Evolutionary conservation across 2,888 invertebrate species (phyloP), one percentile per base, ranked within the genome.

Genomic region (Hypomecis atomaria): DNA sequence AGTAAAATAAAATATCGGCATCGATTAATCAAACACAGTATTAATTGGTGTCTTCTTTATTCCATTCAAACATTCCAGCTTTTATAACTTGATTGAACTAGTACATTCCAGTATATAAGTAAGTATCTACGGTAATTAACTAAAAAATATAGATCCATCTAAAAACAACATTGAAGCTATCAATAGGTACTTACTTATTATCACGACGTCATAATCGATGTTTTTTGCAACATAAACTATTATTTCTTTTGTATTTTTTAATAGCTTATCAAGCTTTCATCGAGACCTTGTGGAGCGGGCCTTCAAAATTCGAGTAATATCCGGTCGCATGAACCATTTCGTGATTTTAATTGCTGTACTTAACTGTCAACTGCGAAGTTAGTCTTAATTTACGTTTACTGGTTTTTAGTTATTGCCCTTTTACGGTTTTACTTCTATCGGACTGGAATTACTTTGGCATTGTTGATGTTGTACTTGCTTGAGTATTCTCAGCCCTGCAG

Each of bases 271-370:
- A 11, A 7, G 11, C 11, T 11, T 49, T 37, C 5, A 23, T 37
- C 49, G 11, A 49, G 37, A 11, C 6, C 37, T 50, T 3, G 9
- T 38, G 37, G 5, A 10, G 9, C 37, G 7, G 13, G 9, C 13
- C 50, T 50, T 7, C 9, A 13, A 50, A 38, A 38, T 38, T 13
- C 9, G 38, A 13, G 8, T 23, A 13, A 38, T 50, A 13, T 38
- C 9, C 38, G 50, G 13, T 38, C 23, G 38, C 13, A 5, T 38
- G 37, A 4, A 23, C 13, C 13, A 5, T 50, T 50, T 38, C 38
- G 50, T 50, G 50, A 34, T 64, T 67, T 65, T 68, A 48, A 68
- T 60, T 55, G 59, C 44, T 8, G 50, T 42, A 48, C 7, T 68
- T 52, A 66, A 56, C 36, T 59, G 38, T 47, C 50, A 50, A 38